Base-by-base conservation (phyloP, 53 echinoderm and acorn worm genomes). In the Echinometra lucunter region DNA sequence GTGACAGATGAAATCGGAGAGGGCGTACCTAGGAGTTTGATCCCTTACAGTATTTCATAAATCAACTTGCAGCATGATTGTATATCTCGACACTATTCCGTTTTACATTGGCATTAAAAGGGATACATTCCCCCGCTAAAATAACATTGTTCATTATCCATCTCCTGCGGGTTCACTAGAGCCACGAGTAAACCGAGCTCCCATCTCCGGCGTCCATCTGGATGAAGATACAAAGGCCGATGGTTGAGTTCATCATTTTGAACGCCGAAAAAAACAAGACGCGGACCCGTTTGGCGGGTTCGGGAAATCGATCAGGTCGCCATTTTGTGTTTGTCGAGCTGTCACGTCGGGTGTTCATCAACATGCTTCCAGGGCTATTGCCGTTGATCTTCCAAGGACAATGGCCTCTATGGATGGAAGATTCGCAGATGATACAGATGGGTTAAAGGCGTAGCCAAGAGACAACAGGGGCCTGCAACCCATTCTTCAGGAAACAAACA, bases 241-340 rank as follows among this genome's bases (percentile, higher is more conserved):
- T 78, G 42, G 35, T 42, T 38, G 21, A 42, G 78, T 38, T 78
- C 38, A 78, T 78, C n/a, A n/a, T n/a, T 74, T 19, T 21, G 42
- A 23, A 37, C 75, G 37, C 75, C 75, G 75, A 38, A 40, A 40
- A n/a, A 32, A 70, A 70, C 30, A 70, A 5, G 32, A 28, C 32
- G 72, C 32, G n/a, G 72, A 72, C 35, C 2, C 9, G 21, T 78
- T 63, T 78, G 78, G 78, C 78, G 78, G 6, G 78, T 42, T 7
- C 78, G 85, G 12, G 85, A 49, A 85, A 85, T 85, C 45, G 85
- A 85, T 85, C 85, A 85, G 49, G 45, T 12, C 45, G 85, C 49
- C 85, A 49, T 85, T 53, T 85, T 85, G 27, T 85, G 85, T 49
- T 85, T 85, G 85, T 85, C 7, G 85, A 85, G 45, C 85, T 85